These are phyloP conservation scores for Campylomormyrus tamandua DNA, from an alignment of 2,113 vertebrate genomes.

Conservation along the genomic window DNA sequence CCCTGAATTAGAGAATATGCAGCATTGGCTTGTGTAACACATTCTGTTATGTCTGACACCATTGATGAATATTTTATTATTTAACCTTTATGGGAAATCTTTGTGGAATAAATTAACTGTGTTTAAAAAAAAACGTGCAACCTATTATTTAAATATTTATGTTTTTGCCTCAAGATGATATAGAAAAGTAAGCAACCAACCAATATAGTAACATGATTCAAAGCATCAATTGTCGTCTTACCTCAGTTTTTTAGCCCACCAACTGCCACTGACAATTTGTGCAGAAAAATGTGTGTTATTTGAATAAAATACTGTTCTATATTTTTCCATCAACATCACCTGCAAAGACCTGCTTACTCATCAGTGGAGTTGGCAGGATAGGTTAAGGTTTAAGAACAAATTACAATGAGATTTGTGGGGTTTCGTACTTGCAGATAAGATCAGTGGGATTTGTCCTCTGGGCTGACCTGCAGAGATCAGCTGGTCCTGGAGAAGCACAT, in stretches of 20 bases:
- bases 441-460: no score
- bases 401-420: background rate
- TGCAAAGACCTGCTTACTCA: background rate
- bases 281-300: background rate
- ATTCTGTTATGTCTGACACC: no score
- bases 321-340: background rate
- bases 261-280: background rate
- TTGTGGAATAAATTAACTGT: no score
- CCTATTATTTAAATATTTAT: no score
- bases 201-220: background rate
- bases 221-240: background rate
- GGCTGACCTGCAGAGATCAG: background rate
- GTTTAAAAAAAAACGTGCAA: no score
- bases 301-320: background rate
- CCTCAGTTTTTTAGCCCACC: background rate
- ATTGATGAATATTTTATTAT: no score
- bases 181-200: background rate
- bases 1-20: no score
- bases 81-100: no score
- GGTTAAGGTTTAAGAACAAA: background rate
- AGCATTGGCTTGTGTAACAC: no score
- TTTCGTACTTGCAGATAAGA: background rate
- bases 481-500: conserved; percentile 1
- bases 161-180: no score
- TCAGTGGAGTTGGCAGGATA: background rate